Evolutionary conservation across 2,888 invertebrate species (phyloP), one percentile per base, ranked within the genome.

Genomic region (Cheilosia soror): DNA sequence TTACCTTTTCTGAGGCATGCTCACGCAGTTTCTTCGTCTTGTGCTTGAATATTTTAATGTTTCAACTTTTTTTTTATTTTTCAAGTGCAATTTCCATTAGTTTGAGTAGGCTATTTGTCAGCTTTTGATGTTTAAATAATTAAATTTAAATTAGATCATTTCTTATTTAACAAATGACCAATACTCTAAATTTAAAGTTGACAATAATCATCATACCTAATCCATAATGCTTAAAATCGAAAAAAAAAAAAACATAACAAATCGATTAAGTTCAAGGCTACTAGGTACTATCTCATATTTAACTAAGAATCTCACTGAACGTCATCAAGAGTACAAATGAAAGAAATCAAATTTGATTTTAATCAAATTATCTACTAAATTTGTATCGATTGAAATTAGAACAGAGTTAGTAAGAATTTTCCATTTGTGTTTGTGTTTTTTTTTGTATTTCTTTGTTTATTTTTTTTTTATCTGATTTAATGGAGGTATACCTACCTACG

Each of bases 251-350:
- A 47, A 15, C 6, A 47, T 15, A n/a, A 47, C 15, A 47, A 47
- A 47, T 47, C 7, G 44, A 20, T 47, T 47, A 47, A 47, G 44
- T 15, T 47, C 44, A 47, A 47, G 44, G 15, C 44, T 47, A 47
- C 7, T 47, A 20, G 20, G 20, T 20, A 7, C 15, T 37, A 47
- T 47, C 7, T 7, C 9, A 11, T 40, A 13, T 40, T 40, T 40
- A 40, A 2, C 13, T 13, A 9, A 40, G 7, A 15, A 42, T n/a
- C 42, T 13, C n/a, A 5, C 5, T 2, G 37, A 37, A 37, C 11
- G 37, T 11, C 37, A 37, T 37, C 7, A 9, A 20, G 20, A 20
- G 20, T 20, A 20, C 20, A 33, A 33, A 15, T 13, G 5, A 55
- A 5, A 31, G 7, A 51, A 44, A 44, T 5, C 5, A 2, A 15